Percentiles rank a stretch among this genome's conserved stretches.
Evolutionary conservation across 2,888 invertebrate species (phyloP).

Genomic region (Trisateles emortualis): DNA sequence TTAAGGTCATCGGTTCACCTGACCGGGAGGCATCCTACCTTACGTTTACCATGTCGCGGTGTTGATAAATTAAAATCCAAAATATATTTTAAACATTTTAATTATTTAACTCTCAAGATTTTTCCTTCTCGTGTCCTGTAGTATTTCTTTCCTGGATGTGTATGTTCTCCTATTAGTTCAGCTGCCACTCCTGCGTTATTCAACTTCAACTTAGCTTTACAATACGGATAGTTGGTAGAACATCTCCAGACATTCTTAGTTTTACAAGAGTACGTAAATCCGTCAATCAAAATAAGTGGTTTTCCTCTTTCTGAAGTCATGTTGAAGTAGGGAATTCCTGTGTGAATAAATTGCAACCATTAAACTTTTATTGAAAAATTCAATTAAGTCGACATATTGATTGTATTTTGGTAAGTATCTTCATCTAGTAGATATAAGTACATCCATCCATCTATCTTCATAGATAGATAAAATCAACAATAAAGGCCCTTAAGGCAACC

Average conservation of each 20-base stretch:
- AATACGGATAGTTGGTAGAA: conserved; percentile 34
- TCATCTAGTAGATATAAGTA: too few relatives aligned
- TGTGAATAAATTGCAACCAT: too few relatives aligned
- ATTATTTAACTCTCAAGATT: neutral
- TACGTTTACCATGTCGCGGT: too few relatives aligned
- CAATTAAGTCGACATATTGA: too few relatives aligned
- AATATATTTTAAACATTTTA: neutral
- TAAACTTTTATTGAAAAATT: too few relatives aligned
- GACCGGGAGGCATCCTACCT: too few relatives aligned
- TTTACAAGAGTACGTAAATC: conserved; percentile 46
- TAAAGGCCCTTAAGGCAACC: too few relatives aligned
- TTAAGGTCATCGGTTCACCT: too few relatives aligned
- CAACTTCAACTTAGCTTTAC: conserved; percentile 40
- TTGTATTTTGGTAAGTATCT: too few relatives aligned
- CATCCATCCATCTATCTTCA: too few relatives aligned
- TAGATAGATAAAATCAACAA: too few relatives aligned
- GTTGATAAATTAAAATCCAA: neutral
- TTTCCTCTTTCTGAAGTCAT: conserved; percentile 40
- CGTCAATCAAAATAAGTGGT: conserved; percentile 44
- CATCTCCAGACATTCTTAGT: conserved; percentile 37
- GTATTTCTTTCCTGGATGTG: conserved; percentile 28
- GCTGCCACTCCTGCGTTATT: conserved; percentile 19
- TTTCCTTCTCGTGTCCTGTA: neutral
- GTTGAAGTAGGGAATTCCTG: conserved; percentile 24
- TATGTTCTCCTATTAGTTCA: conserved; percentile 24